Base-by-base conservation (phyloP, 2,113 vertebrate species). In the Aspidoscelis tigris region DNA sequence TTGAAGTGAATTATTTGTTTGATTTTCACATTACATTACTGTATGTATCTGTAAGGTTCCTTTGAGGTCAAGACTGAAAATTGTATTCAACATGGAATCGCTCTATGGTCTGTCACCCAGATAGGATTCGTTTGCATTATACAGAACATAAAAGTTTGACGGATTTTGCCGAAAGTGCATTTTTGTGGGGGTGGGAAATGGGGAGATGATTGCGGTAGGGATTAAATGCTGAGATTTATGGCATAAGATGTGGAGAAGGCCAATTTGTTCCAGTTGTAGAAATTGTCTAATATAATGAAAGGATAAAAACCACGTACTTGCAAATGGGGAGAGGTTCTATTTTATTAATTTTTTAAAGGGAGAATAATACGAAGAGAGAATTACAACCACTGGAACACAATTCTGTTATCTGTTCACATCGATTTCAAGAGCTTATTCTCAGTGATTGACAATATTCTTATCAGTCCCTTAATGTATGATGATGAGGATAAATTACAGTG, bases 211-310 rank as follows among this genome's bases (percentile, higher is more conserved):
- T 21, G 41, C 24, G 50, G 53, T 10, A 7, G 14, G 44, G 44
- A 22, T 84, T 77, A 78, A 84, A 66, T 43, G 21, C 21, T 2
- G 16, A 26, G 26, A 72, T 64, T 79, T 44, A 84, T 65, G 68
- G 43, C 53, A 47, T 24, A 47, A 43, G 72, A 22, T 43, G 33
- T 50, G 33, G 18, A 77, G 50, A 79, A 22, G 41, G 53, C 43
- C 58, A 43, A 73, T 79, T 84, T 84, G 10, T 72, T 64, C 26
- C 68, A 21, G 58, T 64, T 84, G 76, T 33, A 78, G 70, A 61
- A 71, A 84, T 61, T 47, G 41, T 50, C 53, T 33, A 39, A 78
- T 7, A 39, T 50, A 78, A 72, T 71, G 55, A 53, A 72, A 64
- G 43, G 55, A 2, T 18, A 26, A 21, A 21, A 73, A 72, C 73